These are phyloP conservation scores for Scomber colias DNA, from an alignment of 2,113 vertebrate species.

Conservation along the genomic window DNA sequence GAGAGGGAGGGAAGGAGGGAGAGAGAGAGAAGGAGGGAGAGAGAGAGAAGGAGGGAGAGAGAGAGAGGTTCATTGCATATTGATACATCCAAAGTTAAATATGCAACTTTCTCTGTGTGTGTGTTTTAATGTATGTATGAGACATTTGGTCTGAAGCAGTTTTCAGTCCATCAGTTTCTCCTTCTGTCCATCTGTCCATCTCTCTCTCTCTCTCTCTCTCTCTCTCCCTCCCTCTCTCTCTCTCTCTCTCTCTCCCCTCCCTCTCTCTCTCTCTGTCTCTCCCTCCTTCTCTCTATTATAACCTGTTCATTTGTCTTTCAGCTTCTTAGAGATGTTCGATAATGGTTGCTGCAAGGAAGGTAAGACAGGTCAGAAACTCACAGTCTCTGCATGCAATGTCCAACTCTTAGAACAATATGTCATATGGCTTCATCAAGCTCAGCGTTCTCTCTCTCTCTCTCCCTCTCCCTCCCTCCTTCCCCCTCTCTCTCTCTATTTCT, in stretches of 20 bases:
- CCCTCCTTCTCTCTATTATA: no score
- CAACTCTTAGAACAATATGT: background rate
- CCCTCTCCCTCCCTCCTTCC: no score
- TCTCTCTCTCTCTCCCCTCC: no score
- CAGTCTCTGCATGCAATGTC: background rate
- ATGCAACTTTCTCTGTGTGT: conserved; percentile 1
- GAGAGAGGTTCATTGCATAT: conserved; percentile 28
- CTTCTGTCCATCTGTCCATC: background rate
- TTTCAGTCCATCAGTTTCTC: background rate
- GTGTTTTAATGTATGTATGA: conserved; percentile 1
- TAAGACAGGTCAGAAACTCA: conserved; percentile 31
- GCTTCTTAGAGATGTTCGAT: conserved; percentile 80
- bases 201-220: background rate
- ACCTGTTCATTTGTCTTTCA: conserved; percentile 65
- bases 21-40: no score
- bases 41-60: no score
- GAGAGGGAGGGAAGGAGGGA: no score
- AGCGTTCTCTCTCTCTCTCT: no score
- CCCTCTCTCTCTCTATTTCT: no score
- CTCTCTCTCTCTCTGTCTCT: no score
- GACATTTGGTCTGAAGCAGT: background rate
- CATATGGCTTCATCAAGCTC: no score
- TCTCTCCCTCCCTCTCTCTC: no score
- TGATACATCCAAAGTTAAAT: conserved; percentile 26
- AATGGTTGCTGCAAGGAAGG: conserved; percentile 53